Evolutionary conservation across 1,140 invertebrate species (phyloP), one percentile per base, ranked within the genome.

Genomic region (Leptopilina clavipes): DNA sequence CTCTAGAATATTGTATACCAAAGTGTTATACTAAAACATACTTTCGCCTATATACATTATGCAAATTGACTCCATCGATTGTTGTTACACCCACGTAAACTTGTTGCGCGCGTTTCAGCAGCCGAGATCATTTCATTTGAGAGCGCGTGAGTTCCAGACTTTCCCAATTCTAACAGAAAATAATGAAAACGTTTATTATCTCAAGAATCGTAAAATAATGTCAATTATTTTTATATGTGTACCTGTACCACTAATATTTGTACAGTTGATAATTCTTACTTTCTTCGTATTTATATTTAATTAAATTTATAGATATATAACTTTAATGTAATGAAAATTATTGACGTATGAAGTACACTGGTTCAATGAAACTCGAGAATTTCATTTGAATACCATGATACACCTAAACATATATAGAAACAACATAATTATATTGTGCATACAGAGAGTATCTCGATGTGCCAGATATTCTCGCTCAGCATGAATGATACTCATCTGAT

Each of bases 11-110:
- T 65, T 65, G 59, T 72, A 76, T 72, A 81, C 37, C 31, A 71
- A 79, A 72, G 77, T 54, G 79, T 79, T 77, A 77, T 83, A 72
- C 52, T 59, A 79, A 77, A 71, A 76, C 78, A 81, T 70, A 78
- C 77, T 77, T 83, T 83, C 71, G 74, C 82, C 48, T 74, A 75
- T 80, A 80, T 77, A 84, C 82, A 85, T 86, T 85, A 86, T 85
- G 81, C 81, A 86, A 85, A 86, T 84, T 84, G 79, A 86, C 84
- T 85, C 79, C 81, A 85, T 86, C 82, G 84, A 86, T 86, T 84
- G 79, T 75, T 54, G 52, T 43, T 73, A 71, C 52, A 74, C 72
- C 76, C 48, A 75, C 79, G 74, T 65, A 83, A 71, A 82, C 85
- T 84, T 81, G 80, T 84, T 81, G 83, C 72, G 54, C 73, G 59